These are phyloP conservation scores for Drosophila micromelanica DNA, from an alignment of 1,140 invertebrate species.

Conservation along the genomic window DNA sequence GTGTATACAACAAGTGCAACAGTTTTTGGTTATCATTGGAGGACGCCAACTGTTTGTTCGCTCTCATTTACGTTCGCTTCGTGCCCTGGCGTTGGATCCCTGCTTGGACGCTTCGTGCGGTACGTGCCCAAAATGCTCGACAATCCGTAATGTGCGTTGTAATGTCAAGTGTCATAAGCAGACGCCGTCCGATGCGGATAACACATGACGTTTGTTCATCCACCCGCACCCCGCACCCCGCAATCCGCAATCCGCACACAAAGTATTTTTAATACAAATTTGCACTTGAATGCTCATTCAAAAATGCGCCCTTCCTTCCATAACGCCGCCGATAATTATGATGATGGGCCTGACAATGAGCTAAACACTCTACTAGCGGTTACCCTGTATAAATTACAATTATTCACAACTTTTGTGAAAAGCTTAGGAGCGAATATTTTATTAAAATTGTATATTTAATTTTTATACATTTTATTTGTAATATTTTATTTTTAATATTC, in stretches of 20 bases:
- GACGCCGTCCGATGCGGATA: slow-evolving; percentile 12
- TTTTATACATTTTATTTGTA: no score
- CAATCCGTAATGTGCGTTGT: slow-evolving; percentile 32
- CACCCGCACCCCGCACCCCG: no score
- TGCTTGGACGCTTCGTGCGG: slow-evolving; percentile 20
- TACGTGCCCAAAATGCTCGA: slow-evolving; percentile 35
- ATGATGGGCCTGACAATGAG: not conserved
- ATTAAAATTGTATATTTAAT: no score
- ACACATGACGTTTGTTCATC: slow-evolving; percentile 10
- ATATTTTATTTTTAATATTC: no score
- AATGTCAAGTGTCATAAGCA: slow-evolving; percentile 49
- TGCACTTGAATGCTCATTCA: slow-evolving; percentile 36
- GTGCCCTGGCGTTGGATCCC: slow-evolving; percentile 11
- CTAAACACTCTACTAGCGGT: not conserved
- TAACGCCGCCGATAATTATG: slow-evolving; percentile 6
- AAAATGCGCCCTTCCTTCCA: slow-evolving; percentile 15
- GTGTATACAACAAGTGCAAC: not conserved
- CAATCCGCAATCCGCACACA: not conserved
- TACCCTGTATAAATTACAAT: slow-evolving; percentile 10
- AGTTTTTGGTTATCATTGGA: slow-evolving; percentile 15
- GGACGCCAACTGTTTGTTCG: not conserved
- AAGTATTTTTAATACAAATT: slow-evolving; percentile 31
- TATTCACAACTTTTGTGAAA: no score
- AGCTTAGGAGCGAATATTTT: no score
- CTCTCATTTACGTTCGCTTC: slow-evolving; percentile 6